Evolutionary conservation across 2,797 vertebrate genomes (phyloP).

Genomic region (Otolemur crassicaudatus): DNA sequence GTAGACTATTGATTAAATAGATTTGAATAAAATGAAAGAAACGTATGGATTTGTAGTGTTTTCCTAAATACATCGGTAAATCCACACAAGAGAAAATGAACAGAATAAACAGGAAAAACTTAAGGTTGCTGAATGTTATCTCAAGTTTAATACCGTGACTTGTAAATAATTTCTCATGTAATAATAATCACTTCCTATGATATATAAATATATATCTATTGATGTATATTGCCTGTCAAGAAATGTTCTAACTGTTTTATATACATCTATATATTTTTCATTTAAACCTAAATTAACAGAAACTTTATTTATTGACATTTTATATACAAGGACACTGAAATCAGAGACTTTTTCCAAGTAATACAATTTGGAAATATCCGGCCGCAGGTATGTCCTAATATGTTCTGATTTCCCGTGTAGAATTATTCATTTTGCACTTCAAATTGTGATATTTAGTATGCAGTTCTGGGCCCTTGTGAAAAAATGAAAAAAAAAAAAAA

Average conservation of each 20-base stretch:
- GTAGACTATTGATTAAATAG: neutral
- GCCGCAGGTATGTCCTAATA: neutral
- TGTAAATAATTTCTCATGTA: neutral
- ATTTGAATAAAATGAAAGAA: conserved; percentile 40
- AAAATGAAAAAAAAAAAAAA: neutral
- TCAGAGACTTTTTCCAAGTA: neutral
- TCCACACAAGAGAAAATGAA: neutral
- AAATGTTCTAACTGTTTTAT: neutral
- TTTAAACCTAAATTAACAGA: neutral
- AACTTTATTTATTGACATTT: neutral
- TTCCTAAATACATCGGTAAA: neutral
- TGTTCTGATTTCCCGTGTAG: neutral
- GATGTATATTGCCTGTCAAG: neutral
- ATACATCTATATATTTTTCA: neutral
- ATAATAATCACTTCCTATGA: neutral
- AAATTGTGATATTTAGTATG: neutral
- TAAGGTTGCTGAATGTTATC: neutral
- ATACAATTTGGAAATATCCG: neutral
- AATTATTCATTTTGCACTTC: neutral
- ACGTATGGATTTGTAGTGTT: neutral
- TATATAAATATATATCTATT: neutral
- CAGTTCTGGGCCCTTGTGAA: neutral
- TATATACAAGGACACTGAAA: neutral
- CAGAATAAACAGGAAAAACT: neutral
- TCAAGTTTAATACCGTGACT: neutral